Evolutionary conservation across 2,888 invertebrate species (phyloP), one percentile per base, ranked within the genome.

Genomic region (Sinodicranocentrus sp.): DNA sequence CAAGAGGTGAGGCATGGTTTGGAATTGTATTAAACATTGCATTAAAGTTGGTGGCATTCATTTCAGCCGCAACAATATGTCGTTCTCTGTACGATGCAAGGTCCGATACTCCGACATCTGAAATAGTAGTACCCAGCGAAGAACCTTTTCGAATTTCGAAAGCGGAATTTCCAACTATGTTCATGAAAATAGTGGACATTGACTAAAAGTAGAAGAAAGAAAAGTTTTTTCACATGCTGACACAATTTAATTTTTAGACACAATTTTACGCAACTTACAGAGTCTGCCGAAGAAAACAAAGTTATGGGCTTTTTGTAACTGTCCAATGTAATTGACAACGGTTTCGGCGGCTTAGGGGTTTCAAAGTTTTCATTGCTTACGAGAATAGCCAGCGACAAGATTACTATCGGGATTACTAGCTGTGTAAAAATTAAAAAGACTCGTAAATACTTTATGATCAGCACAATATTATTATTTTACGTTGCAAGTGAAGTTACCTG

Each of bases 11-110:
- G 0, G 88, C 84, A 68, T 89, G 89, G 54, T 75, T 63, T 2
- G 88, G 86, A 39, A 88, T 85, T 2, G 87, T 85, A 5, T 88
- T 88, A 54, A 84, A 88, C 83, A 87, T 65, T 8, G 86, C 87
- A 54, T 86, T 89, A 17, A 84, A 21, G 52, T 82, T 25, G 5
- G 79, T 75, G 10, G 54, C 10, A 52, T 78, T 88, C 17, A 85
- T 44, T 23, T 86, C 86, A 8, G 86, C 86, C 1, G 85, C 88
- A 0, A 88, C 79, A 25, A 89, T 86, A 54, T 88, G 85, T 19
- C 77, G 59, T 33, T 85, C 87, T 59, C 88, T 52, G 76, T 85
- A 89, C 0, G 61, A 25, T 0, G 86, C 87, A 43, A 88, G 48
- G 28, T 89, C 87, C 10, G 13, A 10, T 26, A 28, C 43, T 23